Base-by-base conservation (phyloP, 2,113 vertebrate genomes). In the Oncorhynchus masou region DNA sequence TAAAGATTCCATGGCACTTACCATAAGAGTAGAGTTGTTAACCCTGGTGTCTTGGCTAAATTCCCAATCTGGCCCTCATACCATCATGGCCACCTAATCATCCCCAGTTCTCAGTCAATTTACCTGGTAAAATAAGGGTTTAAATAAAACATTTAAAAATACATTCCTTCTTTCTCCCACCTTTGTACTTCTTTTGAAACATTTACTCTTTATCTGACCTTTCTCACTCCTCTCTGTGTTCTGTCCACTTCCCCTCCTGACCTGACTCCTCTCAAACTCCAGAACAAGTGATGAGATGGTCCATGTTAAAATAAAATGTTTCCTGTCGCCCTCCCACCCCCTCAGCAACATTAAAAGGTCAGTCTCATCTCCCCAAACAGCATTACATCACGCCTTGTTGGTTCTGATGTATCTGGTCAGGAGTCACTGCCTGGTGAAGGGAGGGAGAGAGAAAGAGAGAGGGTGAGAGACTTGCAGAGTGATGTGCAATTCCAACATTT, bases 291-390 rank as follows among this genome's bases (percentile, higher is more conserved):
- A 48, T 72, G 75, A 74, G 70, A 9, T 1, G 2, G 31, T 77
- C 79, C 67, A 68, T 45, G 71, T 60, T 79, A 83, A 82, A 84
- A 82, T 70, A 51, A 79, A 82, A 83, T 83, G 57, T 77, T 20
- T 72, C 68, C 73, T 9, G 64, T 76, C 74, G 27, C 66, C 29
- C 66, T 24, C 64, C 25, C 64, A 15, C 64, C 39, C 49, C 71
- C 62, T 77, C 13, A 74, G 51, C 57, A 65, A 59, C 77, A 51
- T 79, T 72, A 22, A 78, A 65, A 77, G 75, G 79, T 27, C 72
- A 76, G 70, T 12, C 67, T 20, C n/a, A 68, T 77, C 65, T 79
- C 9, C 19, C 12, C 5, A 25, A 82, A 85, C 75, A 60, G 2
- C 15, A 60, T 67, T 51, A 54, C 57, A 27, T 78, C 70, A 78